Conservation (phyloP, 2,888 invertebrate genomes). For the Drosophila nr. perissopoda region DNA sequence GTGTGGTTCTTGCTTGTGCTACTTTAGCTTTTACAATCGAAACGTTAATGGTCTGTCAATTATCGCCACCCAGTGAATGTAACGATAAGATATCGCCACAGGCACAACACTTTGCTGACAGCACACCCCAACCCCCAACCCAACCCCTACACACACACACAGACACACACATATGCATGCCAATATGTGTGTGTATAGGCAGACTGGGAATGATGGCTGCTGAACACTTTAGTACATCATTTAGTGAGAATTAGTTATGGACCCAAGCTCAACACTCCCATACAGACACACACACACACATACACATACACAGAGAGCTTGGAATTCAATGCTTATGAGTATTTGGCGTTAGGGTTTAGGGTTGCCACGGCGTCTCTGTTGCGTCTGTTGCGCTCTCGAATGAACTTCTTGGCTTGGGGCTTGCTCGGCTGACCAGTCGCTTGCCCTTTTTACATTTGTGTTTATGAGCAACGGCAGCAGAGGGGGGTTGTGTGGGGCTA, state of each 20-base stretch:
- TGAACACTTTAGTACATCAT: constrained; percentile 77
- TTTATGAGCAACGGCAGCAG: constrained; percentile 61
- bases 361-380: constrained; percentile 11
- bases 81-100: constrained; percentile 75
- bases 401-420: constrained; percentile 25
- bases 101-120: constrained; percentile 57
- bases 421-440: background rate
- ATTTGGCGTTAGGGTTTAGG: constrained; percentile 26
- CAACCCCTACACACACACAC: constrained; percentile 4
- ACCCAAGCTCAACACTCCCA: constrained; percentile 52
- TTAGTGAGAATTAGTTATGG: constrained; percentile 79
- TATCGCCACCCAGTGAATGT: constrained; percentile 80
- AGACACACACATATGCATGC: constrained; percentile 1
- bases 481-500: background rate
- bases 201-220: constrained; percentile 22
- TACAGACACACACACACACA: background rate
- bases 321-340: constrained; percentile 50
- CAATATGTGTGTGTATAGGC: background rate
- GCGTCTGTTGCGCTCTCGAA: background rate
- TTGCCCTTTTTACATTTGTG: constrained; percentile 70
- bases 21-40: constrained; percentile 73
- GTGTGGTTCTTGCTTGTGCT: constrained; percentile 26
- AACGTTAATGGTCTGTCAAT: constrained; percentile 80
- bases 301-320: background rate
- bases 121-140: constrained; percentile 21